A percentile compares a stretch with the other conserved stretches of the same genome.
Evolutionary conservation across 2,888 invertebrate genomes (phyloP).

Genomic region (Sipha maydis): DNA sequence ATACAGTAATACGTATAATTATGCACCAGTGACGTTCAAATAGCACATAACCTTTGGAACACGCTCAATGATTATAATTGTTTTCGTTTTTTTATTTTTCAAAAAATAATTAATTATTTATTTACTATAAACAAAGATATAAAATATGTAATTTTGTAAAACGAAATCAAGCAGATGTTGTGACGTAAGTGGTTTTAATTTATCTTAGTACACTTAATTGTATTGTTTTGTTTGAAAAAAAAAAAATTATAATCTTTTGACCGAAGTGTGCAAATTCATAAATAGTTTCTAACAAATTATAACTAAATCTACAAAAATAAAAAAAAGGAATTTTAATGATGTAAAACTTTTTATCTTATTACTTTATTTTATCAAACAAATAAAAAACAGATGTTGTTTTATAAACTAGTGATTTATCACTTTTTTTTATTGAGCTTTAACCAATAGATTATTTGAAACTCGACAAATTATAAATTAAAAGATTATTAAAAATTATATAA

Average conservation of each 20-base stretch:
- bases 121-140: not conserved
- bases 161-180: not conserved
- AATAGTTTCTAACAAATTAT: constrained; percentile 10
- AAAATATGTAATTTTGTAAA: not conserved
- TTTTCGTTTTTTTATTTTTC: not conserved
- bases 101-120: not conserved
- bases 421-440: constrained; percentile 45
- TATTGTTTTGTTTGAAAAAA: not conserved
- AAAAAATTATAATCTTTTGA: not conserved
- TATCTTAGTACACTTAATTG: not conserved
- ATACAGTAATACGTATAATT: not conserved
- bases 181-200: not conserved
- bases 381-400: constrained; percentile 49
- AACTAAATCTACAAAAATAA: constrained; percentile 9
- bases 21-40: not conserved
- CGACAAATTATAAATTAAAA: constrained; percentile 50
- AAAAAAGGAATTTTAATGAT: constrained; percentile 10
- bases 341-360: constrained; percentile 34
- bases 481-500: constrained; percentile 47
- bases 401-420: constrained; percentile 45
- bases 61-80: not conserved
- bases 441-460: constrained; percentile 40
- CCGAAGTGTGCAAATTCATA: not conserved
- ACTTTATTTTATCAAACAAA: constrained; percentile 43
- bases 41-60: constrained; percentile 8